phyloP scores from a whole-genome alignment of 2,797 vertebrate species.

The Falco columbarius region DNA sequence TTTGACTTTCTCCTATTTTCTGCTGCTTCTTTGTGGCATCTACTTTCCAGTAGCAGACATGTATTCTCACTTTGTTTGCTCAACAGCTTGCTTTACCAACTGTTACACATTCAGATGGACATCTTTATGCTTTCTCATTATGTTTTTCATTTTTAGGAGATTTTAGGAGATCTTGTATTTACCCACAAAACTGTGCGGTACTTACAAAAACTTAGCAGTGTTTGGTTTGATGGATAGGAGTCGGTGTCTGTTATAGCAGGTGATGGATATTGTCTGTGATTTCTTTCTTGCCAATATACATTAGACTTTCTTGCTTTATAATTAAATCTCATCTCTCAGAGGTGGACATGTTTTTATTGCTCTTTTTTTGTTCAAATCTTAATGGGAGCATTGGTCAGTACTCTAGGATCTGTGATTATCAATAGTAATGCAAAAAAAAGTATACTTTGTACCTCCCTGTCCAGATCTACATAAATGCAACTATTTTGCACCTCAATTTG shows the following conservation, averaged over 20 bases:
- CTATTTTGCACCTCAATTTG: neutral
- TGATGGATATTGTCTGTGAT: neutral
- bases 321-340: neutral
- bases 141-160: neutral
- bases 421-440: neutral
- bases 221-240: neutral
- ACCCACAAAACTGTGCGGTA: neutral
- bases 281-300: neutral
- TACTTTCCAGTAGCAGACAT: neutral
- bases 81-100: neutral
- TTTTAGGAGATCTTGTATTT: neutral
- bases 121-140: neutral
- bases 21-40: neutral
- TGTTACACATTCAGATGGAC: neutral
- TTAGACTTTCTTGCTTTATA: neutral
- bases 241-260: neutral
- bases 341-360: neutral
- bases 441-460: neutral
- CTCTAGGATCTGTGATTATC: neutral
- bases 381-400: neutral
- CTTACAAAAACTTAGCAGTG: neutral
- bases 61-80: neutral
- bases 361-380: neutral
- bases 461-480: neutral
- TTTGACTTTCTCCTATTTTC: neutral